Conservation (phyloP, 2,797 vertebrate genomes). For the Leptoclinus maculatus region DNA sequence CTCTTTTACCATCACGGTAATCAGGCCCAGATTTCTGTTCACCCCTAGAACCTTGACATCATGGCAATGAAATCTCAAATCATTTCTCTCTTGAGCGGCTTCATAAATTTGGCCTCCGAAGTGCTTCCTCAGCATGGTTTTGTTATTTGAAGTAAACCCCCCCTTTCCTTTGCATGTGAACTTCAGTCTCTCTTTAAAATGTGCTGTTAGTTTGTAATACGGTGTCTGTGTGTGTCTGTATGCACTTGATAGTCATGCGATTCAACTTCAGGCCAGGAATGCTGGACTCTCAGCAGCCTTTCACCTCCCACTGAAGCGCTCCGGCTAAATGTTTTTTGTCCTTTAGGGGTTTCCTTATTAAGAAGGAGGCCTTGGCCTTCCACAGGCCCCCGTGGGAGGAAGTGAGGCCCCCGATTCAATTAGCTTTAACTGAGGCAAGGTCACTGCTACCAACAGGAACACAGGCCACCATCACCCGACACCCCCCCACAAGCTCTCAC, state of each 20-base stretch:
- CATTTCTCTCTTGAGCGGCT: slow-evolving; percentile 36
- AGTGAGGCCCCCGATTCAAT: slow-evolving; percentile 67
- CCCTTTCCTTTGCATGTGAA: slow-evolving; percentile 12
- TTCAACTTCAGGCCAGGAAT: slow-evolving; percentile 19
- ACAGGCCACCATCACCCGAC: slow-evolving; percentile 44
- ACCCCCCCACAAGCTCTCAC: slow-evolving; percentile 27
- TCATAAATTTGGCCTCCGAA: slow-evolving; percentile 51
- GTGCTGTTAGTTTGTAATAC: background rate
- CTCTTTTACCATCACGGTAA: slow-evolving; percentile 54
- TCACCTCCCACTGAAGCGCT: slow-evolving; percentile 40
- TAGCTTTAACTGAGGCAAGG: slow-evolving; percentile 67
- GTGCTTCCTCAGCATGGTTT: slow-evolving; percentile 28
- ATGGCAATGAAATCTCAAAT: slow-evolving; percentile 29
- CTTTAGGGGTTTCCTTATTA: slow-evolving; percentile 57
- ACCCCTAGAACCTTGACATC: slow-evolving; percentile 42
- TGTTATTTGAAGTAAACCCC: slow-evolving; percentile 47
- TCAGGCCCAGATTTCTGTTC: slow-evolving; percentile 60
- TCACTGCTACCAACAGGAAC: slow-evolving; percentile 68
- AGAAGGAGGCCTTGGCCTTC: slow-evolving; percentile 53
- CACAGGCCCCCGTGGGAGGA: slow-evolving; percentile 67
- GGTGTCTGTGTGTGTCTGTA: background rate
- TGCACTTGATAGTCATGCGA: background rate
- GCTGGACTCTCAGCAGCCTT: slow-evolving; percentile 48
- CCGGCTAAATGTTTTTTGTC: slow-evolving; percentile 49
- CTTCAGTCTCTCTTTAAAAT: background rate